Evolutionary conservation across 2,797 vertebrate species (phyloP).

Genomic region (Thripadectes ignobilis): DNA sequence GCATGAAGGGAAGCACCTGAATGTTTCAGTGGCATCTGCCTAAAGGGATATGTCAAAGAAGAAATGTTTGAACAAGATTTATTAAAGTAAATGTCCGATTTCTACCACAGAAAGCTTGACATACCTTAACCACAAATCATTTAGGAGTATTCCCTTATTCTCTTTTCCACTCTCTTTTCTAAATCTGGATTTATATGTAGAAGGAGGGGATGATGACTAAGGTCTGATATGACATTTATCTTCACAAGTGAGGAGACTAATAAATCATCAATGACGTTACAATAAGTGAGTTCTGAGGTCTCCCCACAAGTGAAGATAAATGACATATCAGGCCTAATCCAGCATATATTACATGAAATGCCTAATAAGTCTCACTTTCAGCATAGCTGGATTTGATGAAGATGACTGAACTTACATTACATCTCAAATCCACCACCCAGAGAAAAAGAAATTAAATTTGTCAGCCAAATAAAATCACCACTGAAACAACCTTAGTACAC

Average conservation of each 20-base stretch:
- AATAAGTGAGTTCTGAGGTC: constrained; percentile 61
- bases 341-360: constrained; percentile 58
- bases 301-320: constrained; percentile 64
- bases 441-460: constrained; percentile 25
- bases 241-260: constrained; percentile 59
- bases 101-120: constrained; percentile 45
- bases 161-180: constrained; percentile 11
- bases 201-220: constrained; percentile 32
- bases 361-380: constrained; percentile 32
- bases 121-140: constrained; percentile 40
- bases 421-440: not conserved
- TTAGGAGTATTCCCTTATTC: constrained; percentile 20
- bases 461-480: not conserved
- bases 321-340: constrained; percentile 6
- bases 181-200: constrained; percentile 55
- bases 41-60: constrained; percentile 53
- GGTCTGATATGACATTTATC: constrained; percentile 62
- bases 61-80: constrained; percentile 57
- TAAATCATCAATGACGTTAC: constrained; percentile 63
- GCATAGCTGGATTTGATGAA: constrained; percentile 20
- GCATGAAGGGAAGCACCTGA: constrained; percentile 17
- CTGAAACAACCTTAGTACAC: not conserved
- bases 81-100: constrained; percentile 60
- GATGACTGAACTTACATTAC: not conserved
- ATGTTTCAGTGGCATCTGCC: constrained; percentile 45